Conservation (phyloP, 2,888 invertebrate genomes). For the Phorcus lineatus region DNA sequence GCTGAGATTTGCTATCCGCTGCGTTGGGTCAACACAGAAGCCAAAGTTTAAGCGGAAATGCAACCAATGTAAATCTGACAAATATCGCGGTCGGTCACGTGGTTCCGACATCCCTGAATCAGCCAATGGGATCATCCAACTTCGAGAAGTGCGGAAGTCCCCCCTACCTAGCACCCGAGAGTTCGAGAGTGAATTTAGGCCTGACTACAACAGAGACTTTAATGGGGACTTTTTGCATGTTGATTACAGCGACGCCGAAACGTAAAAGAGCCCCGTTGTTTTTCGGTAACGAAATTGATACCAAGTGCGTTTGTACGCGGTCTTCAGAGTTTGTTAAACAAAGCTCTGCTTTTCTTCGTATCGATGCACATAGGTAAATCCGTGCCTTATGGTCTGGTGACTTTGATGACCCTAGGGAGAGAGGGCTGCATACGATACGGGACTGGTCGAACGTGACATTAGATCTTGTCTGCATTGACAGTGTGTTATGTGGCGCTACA, state of each 20-base stretch:
- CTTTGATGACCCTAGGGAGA: background rate
- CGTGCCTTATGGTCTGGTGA: constrained; percentile 11
- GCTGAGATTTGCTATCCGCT: constrained; percentile 91
- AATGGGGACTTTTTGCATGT: constrained; percentile 66
- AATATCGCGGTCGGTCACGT: constrained; percentile 32
- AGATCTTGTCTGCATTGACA: no score
- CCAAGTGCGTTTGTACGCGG: background rate
- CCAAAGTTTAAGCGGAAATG: constrained; percentile 76
- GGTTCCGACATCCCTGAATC: constrained; percentile 43
- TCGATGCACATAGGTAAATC: background rate
- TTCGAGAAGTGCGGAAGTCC: constrained; percentile 56
- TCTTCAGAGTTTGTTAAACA: background rate
- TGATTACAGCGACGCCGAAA: constrained; percentile 68
- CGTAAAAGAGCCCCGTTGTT: constrained; percentile 35
- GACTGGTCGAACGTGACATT: no score
- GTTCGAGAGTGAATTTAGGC: constrained; percentile 54
- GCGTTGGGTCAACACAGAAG: constrained; percentile 88
- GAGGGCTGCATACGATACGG: no score
- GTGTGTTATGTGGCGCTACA: no score
- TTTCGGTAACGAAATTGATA: background rate
- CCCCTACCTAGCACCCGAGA: constrained; percentile 47
- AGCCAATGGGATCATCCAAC: constrained; percentile 64
- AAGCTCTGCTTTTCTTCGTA: background rate
- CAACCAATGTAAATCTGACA: constrained; percentile 53
- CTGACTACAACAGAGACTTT: constrained; percentile 53